phyloP scores from a whole-genome alignment of 2,888 invertebrate species.

The Hemaris fuciformis region DNA sequence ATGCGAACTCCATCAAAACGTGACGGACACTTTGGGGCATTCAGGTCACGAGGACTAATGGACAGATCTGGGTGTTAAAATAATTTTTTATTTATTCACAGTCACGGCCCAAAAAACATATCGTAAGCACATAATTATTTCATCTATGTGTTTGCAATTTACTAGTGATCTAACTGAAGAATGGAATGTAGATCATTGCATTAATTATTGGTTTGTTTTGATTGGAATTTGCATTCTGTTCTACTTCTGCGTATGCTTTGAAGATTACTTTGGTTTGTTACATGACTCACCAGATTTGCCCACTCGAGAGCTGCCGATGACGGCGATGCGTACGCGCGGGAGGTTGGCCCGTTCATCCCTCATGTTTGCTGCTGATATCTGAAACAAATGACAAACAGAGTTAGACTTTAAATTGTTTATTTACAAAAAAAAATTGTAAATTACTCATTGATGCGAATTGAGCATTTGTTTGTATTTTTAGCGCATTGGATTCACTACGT shows the following conservation, averaged over 20 bases:
- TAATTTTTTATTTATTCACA: constrained; percentile 17
- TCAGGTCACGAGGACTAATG: constrained; percentile 43
- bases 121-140: not conserved
- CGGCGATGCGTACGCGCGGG: constrained; percentile 87
- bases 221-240: no score
- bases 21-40: constrained; percentile 45
- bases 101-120: constrained; percentile 17
- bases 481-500: no score
- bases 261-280: constrained; percentile 1
- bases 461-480: not conserved
- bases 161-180: no score
- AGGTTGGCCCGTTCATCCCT: constrained; percentile 83
- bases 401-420: not conserved
- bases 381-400: constrained; percentile 49
- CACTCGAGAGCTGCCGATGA: constrained; percentile 88
- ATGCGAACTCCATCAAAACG: constrained; percentile 41
- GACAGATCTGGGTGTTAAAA: constrained; percentile 18
- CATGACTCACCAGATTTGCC: constrained; percentile 87
- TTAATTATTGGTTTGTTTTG: no score
- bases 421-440: not conserved
- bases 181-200: not conserved
- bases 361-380: constrained; percentile 56
- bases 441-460: not conserved
- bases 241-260: not conserved
- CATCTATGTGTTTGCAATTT: not conserved